phyloP scores from a whole-genome alignment of 2,113 vertebrate genomes.

The Ovibos moschatus region DNA sequence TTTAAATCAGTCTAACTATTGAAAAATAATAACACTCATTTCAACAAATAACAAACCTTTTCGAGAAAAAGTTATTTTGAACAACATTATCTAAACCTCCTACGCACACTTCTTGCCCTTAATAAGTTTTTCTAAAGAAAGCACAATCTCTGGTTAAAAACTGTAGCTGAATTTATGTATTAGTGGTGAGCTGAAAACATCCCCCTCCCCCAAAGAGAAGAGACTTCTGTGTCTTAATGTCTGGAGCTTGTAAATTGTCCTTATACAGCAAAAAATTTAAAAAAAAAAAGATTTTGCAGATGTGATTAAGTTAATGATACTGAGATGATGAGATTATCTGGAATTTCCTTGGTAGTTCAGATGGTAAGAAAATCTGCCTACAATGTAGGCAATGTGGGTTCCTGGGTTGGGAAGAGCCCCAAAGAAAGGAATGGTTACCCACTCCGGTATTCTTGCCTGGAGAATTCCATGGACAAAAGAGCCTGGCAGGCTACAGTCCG shows the following conservation, averaged over 20 bases:
- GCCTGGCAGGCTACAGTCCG: neutral
- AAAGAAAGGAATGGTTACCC: neutral
- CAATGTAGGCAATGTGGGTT: neutral
- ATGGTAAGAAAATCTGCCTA: neutral
- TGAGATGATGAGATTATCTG: neutral
- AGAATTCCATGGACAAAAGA: neutral
- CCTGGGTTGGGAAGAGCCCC: neutral
- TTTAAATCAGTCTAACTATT: neutral
- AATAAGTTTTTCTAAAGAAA: neutral
- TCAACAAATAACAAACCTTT: neutral
- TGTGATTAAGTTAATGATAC: neutral
- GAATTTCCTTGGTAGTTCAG: neutral
- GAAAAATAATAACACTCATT: neutral
- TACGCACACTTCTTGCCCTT: neutral
- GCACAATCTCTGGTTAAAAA: neutral
- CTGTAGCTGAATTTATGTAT: neutral
- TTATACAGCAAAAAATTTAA: neutral
- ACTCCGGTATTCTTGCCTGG: neutral
- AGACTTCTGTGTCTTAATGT: neutral
- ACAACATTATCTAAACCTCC: neutral
- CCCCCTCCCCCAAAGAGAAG: accelerated
- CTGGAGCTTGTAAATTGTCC: neutral
- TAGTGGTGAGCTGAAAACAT: neutral
- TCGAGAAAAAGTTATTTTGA: neutral
- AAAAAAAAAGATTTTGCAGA: neutral